A percentile compares a stretch with the other conserved stretches of the same genome.
These are phyloP conservation scores for Acipenser ruthenus DNA, from an alignment of 2,797 vertebrate genomes.

Conservation along the genomic window DNA sequence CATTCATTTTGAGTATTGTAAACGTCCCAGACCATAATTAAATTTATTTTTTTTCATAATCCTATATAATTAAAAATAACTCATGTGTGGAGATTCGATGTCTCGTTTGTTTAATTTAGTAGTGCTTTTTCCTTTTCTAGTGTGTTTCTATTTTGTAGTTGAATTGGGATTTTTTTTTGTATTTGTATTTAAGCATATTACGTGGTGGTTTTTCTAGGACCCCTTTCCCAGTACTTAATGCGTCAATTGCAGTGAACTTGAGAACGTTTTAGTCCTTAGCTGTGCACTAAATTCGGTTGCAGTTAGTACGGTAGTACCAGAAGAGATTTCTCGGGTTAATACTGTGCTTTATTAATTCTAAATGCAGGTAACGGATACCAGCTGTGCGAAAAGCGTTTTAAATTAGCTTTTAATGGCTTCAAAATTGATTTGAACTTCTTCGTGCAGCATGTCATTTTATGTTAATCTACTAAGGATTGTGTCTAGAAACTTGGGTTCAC, in stretches of 20 bases:
- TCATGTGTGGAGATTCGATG: background rate
- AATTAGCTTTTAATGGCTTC: constrained; percentile 15
- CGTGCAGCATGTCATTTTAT: constrained; percentile 22
- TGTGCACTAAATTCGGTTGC: constrained; percentile 26
- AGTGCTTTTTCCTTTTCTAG: background rate
- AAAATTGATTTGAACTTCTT: constrained; percentile 14
- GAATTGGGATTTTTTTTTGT: background rate
- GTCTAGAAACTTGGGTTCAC: constrained; percentile 27
- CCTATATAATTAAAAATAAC: background rate
- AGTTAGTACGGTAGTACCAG: constrained; percentile 20
- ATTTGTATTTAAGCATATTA: constrained; percentile 1
- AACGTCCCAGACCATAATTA: constrained; percentile 16
- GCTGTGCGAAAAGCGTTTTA: constrained; percentile 17
- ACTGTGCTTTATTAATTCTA: constrained; percentile 10
- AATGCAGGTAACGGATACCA: constrained; percentile 8
- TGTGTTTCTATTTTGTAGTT: background rate
- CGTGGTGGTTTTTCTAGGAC: constrained; percentile 13
- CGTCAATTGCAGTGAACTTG: constrained; percentile 30
- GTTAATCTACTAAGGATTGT: constrained; percentile 22
- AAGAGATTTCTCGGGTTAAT: constrained; percentile 17
- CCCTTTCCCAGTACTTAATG: constrained; percentile 18
- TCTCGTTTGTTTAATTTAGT: background rate
- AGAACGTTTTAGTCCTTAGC: constrained; percentile 24
- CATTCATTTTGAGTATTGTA: constrained; percentile 21
- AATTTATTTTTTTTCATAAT: constrained; percentile 30